These are phyloP conservation scores for Parasteatoda lunata DNA, from an alignment of 2,888 invertebrate genomes.

Conservation along the genomic window DNA sequence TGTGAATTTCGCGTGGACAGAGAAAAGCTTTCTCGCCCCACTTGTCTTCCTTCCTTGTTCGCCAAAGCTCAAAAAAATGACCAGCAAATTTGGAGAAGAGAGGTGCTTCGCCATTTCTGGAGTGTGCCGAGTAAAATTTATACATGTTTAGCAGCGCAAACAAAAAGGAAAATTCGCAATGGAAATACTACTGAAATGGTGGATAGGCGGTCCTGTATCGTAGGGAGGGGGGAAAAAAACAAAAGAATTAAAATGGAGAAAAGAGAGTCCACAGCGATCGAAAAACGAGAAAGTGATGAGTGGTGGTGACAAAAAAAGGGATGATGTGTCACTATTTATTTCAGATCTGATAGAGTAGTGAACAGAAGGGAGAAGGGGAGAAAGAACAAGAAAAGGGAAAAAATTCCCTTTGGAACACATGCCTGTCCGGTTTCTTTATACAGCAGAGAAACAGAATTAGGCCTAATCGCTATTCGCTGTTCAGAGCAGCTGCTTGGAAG, in stretches of 20 bases:
- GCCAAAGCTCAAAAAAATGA: slow-evolving; percentile 64
- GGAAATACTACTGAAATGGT: slow-evolving; percentile 60
- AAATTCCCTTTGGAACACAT: slow-evolving; percentile 50
- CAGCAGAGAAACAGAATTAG: slow-evolving; percentile 61
- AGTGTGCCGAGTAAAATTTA: slow-evolving; percentile 33
- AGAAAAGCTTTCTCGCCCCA: slow-evolving; percentile 42
- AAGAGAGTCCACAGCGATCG: slow-evolving; percentile 29
- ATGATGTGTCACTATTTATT: slow-evolving; percentile 68
- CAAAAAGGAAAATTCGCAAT: slow-evolving; percentile 23
- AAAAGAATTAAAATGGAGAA: slow-evolving; percentile 37
- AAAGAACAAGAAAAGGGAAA: slow-evolving; percentile 4
- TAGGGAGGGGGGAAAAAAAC: background rate
- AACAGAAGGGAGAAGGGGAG: slow-evolving; percentile 13
- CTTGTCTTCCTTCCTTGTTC: background rate
- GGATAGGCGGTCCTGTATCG: background rate
- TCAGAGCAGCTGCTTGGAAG: slow-evolving; percentile 46
- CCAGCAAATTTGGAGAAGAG: slow-evolving; percentile 37
- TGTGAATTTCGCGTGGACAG: slow-evolving; percentile 57
- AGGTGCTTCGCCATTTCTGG: background rate
- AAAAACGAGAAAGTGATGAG: slow-evolving; percentile 62
- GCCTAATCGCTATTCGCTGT: slow-evolving; percentile 62
- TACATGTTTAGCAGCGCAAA: slow-evolving; percentile 47
- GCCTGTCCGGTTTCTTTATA: slow-evolving; percentile 68
- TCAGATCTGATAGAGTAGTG: slow-evolving; percentile 65
- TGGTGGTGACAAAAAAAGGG: slow-evolving; percentile 58